Conservation (phyloP, 1,140 invertebrate species). For the Doryteuthis pealeii region DNA sequence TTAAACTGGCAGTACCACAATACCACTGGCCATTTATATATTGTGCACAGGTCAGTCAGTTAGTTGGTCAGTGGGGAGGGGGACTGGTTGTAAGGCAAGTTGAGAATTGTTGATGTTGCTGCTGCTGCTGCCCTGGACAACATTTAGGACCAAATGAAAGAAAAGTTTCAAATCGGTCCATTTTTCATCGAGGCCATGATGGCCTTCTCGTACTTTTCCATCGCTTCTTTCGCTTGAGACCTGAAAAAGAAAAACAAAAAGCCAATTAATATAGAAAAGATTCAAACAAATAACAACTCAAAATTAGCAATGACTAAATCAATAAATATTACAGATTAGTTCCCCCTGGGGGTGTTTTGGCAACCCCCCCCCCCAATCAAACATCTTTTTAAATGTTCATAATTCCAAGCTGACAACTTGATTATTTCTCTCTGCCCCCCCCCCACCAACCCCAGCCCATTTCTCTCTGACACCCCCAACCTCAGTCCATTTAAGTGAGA, state of each 20-base stretch:
- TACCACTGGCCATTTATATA: too few relatives aligned
- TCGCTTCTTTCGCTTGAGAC: slow-evolving; percentile 28
- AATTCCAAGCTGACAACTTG: too few relatives aligned
- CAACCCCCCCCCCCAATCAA: too few relatives aligned
- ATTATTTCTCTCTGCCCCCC: too few relatives aligned
- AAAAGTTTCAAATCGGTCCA: slow-evolving; percentile 29
- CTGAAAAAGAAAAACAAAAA: slow-evolving; percentile 22
- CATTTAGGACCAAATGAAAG: background rate
- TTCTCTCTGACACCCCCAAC: too few relatives aligned
- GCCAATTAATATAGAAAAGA: background rate
- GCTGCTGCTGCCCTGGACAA: background rate
- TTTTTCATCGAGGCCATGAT: slow-evolving; percentile 23
- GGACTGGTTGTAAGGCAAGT: background rate
- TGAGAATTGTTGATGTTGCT: background rate
- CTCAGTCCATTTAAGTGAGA: too few relatives aligned
- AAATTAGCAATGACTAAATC: background rate
- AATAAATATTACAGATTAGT: too few relatives aligned
- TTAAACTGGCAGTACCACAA: too few relatives aligned
- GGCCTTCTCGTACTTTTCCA: slow-evolving; percentile 27
- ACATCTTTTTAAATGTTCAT: too few relatives aligned
- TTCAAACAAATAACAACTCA: background rate
- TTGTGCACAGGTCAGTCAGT: background rate
- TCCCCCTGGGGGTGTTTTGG: too few relatives aligned
- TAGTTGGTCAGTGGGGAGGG: background rate
- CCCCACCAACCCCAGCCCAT: too few relatives aligned